phyloP scores from a whole-genome alignment of 2,797 vertebrate species.

The Sebastes cheni region DNA sequence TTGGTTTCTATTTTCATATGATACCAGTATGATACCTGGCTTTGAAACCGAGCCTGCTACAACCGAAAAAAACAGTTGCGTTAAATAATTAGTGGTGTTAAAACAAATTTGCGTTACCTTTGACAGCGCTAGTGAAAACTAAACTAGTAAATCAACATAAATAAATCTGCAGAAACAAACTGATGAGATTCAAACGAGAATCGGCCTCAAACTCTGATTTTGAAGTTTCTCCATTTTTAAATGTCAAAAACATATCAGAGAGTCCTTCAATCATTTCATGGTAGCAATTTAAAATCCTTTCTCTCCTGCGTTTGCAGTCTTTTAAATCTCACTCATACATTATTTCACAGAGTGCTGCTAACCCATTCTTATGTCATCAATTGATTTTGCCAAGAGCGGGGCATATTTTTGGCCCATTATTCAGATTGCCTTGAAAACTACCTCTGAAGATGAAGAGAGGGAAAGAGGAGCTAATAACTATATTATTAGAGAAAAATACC shows the following conservation, averaged over 20 bases:
- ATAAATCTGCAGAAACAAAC: not conserved
- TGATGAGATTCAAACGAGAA: not conserved
- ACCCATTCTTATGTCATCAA: constrained; percentile 45
- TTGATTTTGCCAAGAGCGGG: constrained; percentile 26
- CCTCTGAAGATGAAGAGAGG: constrained; percentile 15
- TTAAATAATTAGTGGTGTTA: too few relatives aligned
- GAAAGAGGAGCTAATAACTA: constrained; percentile 19
- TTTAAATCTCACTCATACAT: constrained; percentile 20
- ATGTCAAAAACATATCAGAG: not conserved
- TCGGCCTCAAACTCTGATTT: not conserved
- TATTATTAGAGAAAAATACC: constrained; percentile 26
- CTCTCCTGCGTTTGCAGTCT: not conserved
- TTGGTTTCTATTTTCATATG: too few relatives aligned
- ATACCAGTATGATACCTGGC: too few relatives aligned
- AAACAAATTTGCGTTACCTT: too few relatives aligned
- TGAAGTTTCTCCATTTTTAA: not conserved
- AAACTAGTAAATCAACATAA: not conserved
- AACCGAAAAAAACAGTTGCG: too few relatives aligned
- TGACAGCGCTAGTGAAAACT: not conserved
- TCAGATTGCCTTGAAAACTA: constrained; percentile 42
- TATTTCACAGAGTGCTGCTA: constrained; percentile 32
- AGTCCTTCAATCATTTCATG: constrained; percentile 1
- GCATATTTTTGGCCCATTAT: constrained; percentile 37
- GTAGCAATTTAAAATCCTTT: constrained; percentile 12
- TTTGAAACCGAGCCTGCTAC: too few relatives aligned